These are phyloP conservation scores for Heloderma charlesbogerti DNA, from an alignment of 2,113 vertebrate species.

Conservation along the genomic window DNA sequence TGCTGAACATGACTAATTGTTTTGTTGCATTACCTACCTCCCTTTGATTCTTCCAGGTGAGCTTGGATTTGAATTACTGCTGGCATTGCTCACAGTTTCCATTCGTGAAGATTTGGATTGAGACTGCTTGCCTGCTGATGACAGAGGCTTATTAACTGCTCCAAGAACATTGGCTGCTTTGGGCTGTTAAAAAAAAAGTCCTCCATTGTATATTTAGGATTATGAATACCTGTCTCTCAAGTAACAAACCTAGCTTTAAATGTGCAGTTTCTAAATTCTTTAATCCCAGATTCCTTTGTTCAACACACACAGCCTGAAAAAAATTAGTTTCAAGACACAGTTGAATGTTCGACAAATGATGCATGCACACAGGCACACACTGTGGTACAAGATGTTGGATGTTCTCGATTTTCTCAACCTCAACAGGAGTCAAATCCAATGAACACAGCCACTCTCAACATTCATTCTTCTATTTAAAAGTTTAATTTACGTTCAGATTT, in stretches of 20 bases:
- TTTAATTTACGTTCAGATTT: neutral
- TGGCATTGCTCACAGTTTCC: conserved; percentile 97
- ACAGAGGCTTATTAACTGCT: conserved; percentile 97
- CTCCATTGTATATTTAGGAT: conserved; percentile 56
- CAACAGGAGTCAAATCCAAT: neutral
- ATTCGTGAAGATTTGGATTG: conserved; percentile 97
- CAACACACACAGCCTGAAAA: conserved; percentile 1
- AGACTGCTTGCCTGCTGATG: conserved; percentile 93
- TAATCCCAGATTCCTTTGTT: conserved; percentile 15
- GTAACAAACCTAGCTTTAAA: conserved; percentile 51
- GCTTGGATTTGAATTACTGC: conserved; percentile 94
- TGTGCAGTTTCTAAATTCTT: conserved; percentile 41
- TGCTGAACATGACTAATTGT: neutral
- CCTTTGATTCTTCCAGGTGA: conserved; percentile 96
- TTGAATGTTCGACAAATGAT: neutral
- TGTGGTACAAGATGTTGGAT: neutral
- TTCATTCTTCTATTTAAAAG: neutral
- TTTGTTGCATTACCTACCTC: conserved; percentile 80
- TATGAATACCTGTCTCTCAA: conserved; percentile 19
- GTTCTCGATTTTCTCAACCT: neutral
- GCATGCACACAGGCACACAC: neutral
- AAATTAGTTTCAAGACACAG: neutral
- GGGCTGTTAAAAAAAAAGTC: conserved; percentile 80
- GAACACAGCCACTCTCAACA: neutral
- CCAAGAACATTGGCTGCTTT: conserved; percentile 97